These are phyloP conservation scores for Zelostemma sp. DNA, from an alignment of 1,140 invertebrate genomes.

Conservation along the genomic window DNA sequence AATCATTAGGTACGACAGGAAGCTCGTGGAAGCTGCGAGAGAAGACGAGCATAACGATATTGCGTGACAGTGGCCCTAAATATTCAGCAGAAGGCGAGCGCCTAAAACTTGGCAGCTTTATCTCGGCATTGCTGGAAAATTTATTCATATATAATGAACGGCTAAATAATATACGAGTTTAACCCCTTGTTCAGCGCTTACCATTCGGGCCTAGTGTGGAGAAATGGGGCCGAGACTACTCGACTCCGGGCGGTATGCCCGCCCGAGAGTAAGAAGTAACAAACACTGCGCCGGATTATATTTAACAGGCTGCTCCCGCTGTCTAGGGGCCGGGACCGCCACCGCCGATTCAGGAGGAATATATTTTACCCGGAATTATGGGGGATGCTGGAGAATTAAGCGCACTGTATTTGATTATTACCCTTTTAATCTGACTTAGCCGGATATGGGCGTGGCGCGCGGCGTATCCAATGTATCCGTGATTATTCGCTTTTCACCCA, in stretches of 20 bases:
- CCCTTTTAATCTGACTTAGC: constrained; percentile 64
- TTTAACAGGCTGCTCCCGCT: constrained; percentile 58
- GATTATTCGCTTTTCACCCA: constrained; percentile 36
- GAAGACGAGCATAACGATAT: constrained; percentile 69
- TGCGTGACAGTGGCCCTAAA: constrained; percentile 70
- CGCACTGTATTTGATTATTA: constrained; percentile 68
- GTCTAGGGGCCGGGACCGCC: constrained; percentile 34
- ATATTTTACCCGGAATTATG: constrained; percentile 64
- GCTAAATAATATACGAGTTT: constrained; percentile 68
- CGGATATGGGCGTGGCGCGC: constrained; percentile 44
- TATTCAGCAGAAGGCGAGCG: constrained; percentile 64
- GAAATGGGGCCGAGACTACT: constrained; percentile 18
- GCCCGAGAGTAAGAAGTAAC: constrained; percentile 63
- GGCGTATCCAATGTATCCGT: constrained; percentile 24
- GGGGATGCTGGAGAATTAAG: constrained; percentile 62
- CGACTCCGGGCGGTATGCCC: constrained; percentile 13
- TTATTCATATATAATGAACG: constrained; percentile 72
- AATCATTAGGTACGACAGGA: constrained; percentile 52
- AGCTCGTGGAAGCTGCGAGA: constrained; percentile 54
- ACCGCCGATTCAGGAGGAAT: constrained; percentile 53
- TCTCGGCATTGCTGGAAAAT: constrained; percentile 72
- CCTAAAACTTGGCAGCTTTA: constrained; percentile 72
- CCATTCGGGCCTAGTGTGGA: constrained; percentile 55
- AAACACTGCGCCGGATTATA: constrained; percentile 65
- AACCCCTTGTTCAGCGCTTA: constrained; percentile 69